A percentile compares a stretch with the other conserved stretches of the same genome.
These are phyloP conservation scores for Anguilla rostrata DNA, from an alignment of 2,113 vertebrate genomes.

Conservation along the genomic window DNA sequence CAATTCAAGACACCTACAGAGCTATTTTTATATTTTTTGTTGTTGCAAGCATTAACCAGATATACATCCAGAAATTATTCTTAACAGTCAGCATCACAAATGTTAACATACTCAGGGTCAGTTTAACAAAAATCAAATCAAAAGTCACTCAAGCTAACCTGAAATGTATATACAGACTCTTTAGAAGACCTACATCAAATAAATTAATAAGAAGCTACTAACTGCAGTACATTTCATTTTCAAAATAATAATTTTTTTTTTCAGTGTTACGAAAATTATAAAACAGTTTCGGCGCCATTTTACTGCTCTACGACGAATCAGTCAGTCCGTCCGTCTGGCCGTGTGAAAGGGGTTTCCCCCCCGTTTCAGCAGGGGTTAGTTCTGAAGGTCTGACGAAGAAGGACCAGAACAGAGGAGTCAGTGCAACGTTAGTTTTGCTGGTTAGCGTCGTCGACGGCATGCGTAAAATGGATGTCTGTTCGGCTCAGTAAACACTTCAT, in stretches of 20 bases:
- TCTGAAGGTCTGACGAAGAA: neutral
- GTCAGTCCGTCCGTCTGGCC: neutral
- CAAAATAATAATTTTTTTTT: neutral
- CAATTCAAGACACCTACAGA: neutral
- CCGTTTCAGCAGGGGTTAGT: neutral
- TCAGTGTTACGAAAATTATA: neutral
- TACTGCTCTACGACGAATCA: neutral
- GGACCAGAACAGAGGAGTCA: slow-evolving; percentile 14
- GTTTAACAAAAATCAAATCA: neutral
- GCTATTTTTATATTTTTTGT: neutral
- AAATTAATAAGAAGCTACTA: neutral
- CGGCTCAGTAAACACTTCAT: slow-evolving; percentile 1
- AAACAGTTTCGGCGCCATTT: neutral
- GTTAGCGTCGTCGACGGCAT: neutral
- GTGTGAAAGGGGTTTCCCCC: neutral
- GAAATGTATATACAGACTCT: neutral
- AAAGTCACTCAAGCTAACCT: neutral
- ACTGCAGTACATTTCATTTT: neutral
- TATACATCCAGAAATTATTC: neutral
- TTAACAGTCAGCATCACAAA: neutral
- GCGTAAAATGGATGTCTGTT: neutral
- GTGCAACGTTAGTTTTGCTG: slow-evolving; percentile 1
- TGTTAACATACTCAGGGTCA: neutral
- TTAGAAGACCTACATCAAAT: neutral
- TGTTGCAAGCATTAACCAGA: neutral